Base-by-base conservation (phyloP, 2,797 vertebrate genomes). In the Gallirallus australis region DNA sequence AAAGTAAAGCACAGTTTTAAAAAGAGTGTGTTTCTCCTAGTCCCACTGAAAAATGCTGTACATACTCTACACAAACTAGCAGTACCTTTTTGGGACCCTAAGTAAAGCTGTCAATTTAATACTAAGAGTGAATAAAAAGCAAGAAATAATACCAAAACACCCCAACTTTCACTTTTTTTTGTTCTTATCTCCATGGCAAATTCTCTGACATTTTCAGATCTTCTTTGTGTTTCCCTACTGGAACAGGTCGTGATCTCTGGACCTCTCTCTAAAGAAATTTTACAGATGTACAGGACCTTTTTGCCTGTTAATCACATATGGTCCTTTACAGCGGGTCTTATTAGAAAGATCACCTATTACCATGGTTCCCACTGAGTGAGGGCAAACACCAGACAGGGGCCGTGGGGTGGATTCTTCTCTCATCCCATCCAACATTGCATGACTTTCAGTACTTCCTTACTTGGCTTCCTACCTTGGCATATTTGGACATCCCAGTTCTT, bases 241-340 rank as follows among this genome's bases (percentile, higher is more conserved):
- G 33, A 89, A n/a, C n/a, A 21, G 39, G 24, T 16, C 53, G 47
- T 61, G 24, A 23, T 60, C 47, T 39, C 33, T 19, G 24, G 19
- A 45, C 15, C 33, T 89, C 7, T 39, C 47, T 31, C 39, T 40
- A 40, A 25, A n/a, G 11, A 61, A 59, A 33, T 53, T 48, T 40
- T 27, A 69, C 25, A 40, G 33, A 24, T 40, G 18, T n/a, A 21
- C 21, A 69, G 56, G 42, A 3, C 0, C 0, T 39, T 66, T 76
- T 69, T 60, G 27, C 17, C 48, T 33, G 4, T 75, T 61, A 23
- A 30, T 48, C 25, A 30, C 30, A 31, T 15, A 12, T 23, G 17
- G 14, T 40, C 40, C 19, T 56, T 56, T 69, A 28, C 21, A 40
- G 30, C 16, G 20, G 40, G 8, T 63, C 48, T n/a, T 56, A 13